These are phyloP conservation scores for Phalacrocorax pelagicus DNA, from an alignment of 2,113 vertebrate species.

Conservation along the genomic window DNA sequence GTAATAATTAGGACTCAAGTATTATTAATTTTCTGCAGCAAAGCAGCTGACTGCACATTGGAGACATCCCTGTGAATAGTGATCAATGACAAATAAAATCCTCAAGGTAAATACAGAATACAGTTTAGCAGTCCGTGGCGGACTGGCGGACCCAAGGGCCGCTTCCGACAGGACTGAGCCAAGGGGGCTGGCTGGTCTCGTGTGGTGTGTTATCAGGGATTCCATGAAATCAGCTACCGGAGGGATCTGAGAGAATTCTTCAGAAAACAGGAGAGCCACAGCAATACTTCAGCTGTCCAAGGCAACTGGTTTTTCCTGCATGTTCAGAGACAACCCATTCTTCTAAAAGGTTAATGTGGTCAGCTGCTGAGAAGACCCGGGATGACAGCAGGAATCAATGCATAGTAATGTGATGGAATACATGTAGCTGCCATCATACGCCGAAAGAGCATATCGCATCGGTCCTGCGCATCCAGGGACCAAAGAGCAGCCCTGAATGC, in stretches of 20 bases:
- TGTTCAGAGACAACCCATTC: background rate
- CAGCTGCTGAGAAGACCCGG: background rate
- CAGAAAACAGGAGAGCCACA: background rate
- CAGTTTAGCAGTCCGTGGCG: background rate
- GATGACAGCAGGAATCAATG: background rate
- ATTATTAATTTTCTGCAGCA: conserved; percentile 26
- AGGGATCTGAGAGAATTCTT: background rate
- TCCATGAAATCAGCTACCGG: background rate
- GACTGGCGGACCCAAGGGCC: background rate
- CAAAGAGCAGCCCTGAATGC: background rate
- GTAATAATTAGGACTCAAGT: background rate
- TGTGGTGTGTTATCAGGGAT: background rate
- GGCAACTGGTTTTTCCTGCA: background rate
- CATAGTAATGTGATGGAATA: background rate
- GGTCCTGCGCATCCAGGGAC: fast-evolving
- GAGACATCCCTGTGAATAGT: background rate
- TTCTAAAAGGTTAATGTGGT: background rate
- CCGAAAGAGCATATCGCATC: background rate
- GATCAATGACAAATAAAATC: background rate
- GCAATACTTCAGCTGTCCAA: background rate
- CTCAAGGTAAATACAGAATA: background rate
- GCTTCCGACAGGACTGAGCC: background rate
- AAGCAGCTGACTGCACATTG: background rate
- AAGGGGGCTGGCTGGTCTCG: background rate
- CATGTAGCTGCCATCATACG: background rate